phyloP scores from a whole-genome alignment of 1,140 invertebrate species.

The Drosophila lacteicornis region DNA sequence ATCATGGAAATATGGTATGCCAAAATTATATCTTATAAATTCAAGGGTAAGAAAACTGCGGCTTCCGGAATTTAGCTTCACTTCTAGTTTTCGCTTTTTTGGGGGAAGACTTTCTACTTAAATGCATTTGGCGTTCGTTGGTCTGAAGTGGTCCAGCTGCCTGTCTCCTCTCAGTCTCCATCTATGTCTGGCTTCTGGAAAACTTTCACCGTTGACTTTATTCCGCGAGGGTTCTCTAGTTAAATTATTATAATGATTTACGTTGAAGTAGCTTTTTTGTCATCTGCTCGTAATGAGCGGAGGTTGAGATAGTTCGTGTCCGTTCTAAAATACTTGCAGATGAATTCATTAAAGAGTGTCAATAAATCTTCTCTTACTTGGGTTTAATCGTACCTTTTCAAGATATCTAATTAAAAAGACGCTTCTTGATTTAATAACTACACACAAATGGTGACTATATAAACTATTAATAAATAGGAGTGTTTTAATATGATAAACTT shows the following conservation, averaged over 20 bases:
- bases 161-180: constrained; percentile 7
- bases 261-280: constrained; percentile 55
- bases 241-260: constrained; percentile 77
- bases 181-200: constrained; percentile 32
- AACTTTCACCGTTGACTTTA: constrained; percentile 68
- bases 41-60: neutral
- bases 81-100: constrained; percentile 31
- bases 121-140: constrained; percentile 71
- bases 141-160: constrained; percentile 70
- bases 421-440: neutral
- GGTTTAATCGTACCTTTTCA: too few species aligned
- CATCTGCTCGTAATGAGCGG: constrained; percentile 41
- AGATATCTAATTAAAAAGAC: neutral
- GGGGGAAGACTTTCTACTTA: constrained; percentile 65
- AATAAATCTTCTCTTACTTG: neutral
- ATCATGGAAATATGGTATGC: neutral
- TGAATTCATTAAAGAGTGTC: neutral
- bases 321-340: neutral
- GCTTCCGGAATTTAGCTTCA: neutral
- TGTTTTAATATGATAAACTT: too few species aligned
- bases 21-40: too few species aligned
- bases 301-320: neutral
- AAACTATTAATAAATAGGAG: neutral
- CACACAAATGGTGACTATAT: neutral
- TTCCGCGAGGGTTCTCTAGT: constrained; percentile 38